Conservation (phyloP, 30 jellyfish, hydroid and myxozoan species). For the Turritopsis rubra region DNA sequence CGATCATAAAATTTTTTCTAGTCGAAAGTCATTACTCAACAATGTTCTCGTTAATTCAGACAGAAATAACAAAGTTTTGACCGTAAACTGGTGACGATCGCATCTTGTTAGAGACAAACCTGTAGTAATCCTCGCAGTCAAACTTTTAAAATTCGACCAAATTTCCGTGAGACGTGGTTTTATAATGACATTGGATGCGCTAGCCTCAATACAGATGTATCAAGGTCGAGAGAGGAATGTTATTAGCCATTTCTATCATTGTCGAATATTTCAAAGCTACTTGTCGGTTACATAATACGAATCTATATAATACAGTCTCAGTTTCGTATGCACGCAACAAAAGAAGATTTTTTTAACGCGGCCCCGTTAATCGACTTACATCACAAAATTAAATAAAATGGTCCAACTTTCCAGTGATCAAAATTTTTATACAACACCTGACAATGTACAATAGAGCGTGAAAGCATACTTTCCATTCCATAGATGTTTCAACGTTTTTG, state of each 20-base stretch:
- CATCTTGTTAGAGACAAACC: no score
- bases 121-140: neutral
- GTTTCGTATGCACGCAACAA: neutral
- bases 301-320: neutral
- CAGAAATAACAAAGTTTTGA: no score
- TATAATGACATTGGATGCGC: no score
- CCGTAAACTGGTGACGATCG: no score
- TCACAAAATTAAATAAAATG: neutral
- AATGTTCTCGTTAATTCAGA: no score
- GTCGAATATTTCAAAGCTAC: neutral
- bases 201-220: neutral
- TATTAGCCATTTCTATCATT: no score
- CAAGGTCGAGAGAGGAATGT: neutral
- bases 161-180: neutral
- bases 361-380: neutral
- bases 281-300: neutral
- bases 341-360: neutral
- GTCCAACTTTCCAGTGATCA: neutral
- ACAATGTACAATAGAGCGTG: neutral
- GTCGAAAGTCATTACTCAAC: no score
- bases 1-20: no score
- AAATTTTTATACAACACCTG: neutral
- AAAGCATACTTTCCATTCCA: neutral
- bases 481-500: neutral
- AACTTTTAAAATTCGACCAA: neutral